Conservation (phyloP, 2,113 vertebrate species). For the Muntiacus reevesi region DNA sequence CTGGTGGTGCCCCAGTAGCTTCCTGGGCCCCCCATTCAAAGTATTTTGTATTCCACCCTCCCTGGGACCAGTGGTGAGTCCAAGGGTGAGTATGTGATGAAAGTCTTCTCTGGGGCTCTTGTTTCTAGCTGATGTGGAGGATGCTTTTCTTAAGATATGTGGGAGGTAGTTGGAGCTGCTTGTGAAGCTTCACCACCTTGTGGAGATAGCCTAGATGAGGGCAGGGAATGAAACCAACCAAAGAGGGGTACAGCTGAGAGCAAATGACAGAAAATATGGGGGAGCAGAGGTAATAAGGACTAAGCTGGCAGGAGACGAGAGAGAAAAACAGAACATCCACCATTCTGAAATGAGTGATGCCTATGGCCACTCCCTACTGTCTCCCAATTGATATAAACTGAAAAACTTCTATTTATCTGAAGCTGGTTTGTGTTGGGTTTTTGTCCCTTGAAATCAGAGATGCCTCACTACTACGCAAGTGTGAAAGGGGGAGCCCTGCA, state of each 20-base stretch:
- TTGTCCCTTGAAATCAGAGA: background rate
- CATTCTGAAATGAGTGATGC: background rate
- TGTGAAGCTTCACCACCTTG: background rate
- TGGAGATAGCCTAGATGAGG: background rate
- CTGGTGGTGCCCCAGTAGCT: background rate
- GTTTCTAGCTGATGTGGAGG: background rate
- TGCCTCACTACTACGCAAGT: background rate
- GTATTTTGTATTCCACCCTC: background rate
- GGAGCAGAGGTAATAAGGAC: background rate
- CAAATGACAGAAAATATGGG: background rate
- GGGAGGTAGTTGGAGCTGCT: background rate
- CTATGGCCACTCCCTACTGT: background rate
- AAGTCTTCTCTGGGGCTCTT: background rate
- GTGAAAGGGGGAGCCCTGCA: background rate
- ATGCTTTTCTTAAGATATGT: background rate
- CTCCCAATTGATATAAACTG: background rate
- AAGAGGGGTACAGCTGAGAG: background rate
- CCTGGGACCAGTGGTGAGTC: fast-evolving
- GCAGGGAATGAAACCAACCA: background rate
- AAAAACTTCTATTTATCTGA: background rate
- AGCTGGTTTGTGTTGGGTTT: background rate
- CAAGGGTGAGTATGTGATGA: background rate
- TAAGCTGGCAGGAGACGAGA: background rate
- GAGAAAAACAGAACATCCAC: background rate
- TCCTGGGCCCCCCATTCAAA: background rate